Percentiles rank a stretch among this genome's conserved stretches.
Evolutionary conservation across 2,888 invertebrate genomes (phyloP).

Genomic region (Nebria salina): DNA sequence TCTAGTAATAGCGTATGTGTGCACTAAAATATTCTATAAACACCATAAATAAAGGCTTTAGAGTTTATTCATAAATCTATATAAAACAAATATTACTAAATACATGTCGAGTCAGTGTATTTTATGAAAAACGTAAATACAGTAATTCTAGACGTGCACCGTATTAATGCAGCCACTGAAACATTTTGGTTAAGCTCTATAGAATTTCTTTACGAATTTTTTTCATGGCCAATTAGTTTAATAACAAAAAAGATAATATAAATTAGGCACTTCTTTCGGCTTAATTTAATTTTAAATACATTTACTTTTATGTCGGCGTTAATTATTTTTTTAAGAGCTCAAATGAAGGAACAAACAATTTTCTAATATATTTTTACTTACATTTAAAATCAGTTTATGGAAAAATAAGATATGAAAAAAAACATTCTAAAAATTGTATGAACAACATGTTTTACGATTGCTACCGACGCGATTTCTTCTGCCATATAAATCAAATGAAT

Average conservation of each 20-base stretch:
- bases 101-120: background rate
- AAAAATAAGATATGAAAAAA: too few species aligned
- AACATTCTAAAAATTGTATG: too few species aligned
- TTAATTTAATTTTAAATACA: background rate
- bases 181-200: background rate
- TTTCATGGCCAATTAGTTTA: background rate
- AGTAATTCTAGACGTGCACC: background rate
- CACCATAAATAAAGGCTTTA: background rate
- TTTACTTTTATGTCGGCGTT: background rate
- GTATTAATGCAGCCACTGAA: background rate
- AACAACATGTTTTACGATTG: too few species aligned
- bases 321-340: too few species aligned
- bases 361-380: too few species aligned
- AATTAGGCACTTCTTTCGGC: background rate
- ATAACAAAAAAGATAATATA: background rate
- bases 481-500: too few species aligned
- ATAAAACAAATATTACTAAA: background rate
- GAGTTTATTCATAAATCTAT: background rate
- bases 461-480: too few species aligned
- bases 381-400: too few species aligned
- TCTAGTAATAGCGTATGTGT: background rate
- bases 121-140: background rate
- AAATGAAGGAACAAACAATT: too few species aligned
- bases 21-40: background rate
- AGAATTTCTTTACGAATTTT: background rate